Evolutionary conservation across 2,797 vertebrate species (phyloP).

Genomic region (Lophius americanus): DNA sequence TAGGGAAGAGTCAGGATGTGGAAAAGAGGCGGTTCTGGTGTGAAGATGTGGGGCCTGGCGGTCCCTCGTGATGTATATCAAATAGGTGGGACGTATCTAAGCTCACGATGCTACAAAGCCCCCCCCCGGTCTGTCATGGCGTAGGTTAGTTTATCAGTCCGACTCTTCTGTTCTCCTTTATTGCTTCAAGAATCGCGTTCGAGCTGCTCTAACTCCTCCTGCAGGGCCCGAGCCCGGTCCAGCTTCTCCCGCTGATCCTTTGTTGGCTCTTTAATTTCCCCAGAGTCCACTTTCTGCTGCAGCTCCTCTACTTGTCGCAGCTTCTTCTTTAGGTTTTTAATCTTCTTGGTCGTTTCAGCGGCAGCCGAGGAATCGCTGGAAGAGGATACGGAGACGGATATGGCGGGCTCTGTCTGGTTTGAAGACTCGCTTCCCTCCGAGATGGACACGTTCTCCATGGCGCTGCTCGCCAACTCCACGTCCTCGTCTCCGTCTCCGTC

Average conservation of each 20-base stretch:
- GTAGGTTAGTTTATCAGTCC: slow-evolving; percentile 47
- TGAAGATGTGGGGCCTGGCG: slow-evolving; percentile 23
- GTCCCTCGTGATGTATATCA: slow-evolving; percentile 52
- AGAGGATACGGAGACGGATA: slow-evolving; percentile 15
- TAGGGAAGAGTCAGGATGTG: slow-evolving; percentile 25
- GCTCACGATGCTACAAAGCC: slow-evolving; percentile 50
- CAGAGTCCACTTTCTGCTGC: slow-evolving; percentile 89
- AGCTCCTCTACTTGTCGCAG: slow-evolving; percentile 92
- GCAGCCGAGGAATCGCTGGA: slow-evolving; percentile 38
- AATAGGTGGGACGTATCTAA: slow-evolving; percentile 45
- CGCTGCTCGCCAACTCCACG: slow-evolving; percentile 73
- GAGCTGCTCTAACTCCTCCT: slow-evolving; percentile 86
- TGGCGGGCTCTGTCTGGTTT: slow-evolving; percentile 10
- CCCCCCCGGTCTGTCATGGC: slow-evolving; percentile 24
- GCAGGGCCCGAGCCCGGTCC: slow-evolving; percentile 79
- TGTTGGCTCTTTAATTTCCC: slow-evolving; percentile 87
- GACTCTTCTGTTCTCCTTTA: slow-evolving; percentile 32
- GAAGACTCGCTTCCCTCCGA: slow-evolving; percentile 33
- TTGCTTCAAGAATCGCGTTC: slow-evolving; percentile 83
- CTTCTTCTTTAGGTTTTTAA: slow-evolving; percentile 94
- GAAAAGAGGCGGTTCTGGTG: slow-evolving; percentile 27
- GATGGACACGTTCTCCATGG: slow-evolving; percentile 81
- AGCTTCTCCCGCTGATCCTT: slow-evolving; percentile 93
- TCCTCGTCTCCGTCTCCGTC: slow-evolving; percentile 61
- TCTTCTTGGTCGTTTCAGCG: slow-evolving; percentile 86